Conservation (phyloP, 2,888 invertebrate genomes). For the Plebejus anna region DNA sequence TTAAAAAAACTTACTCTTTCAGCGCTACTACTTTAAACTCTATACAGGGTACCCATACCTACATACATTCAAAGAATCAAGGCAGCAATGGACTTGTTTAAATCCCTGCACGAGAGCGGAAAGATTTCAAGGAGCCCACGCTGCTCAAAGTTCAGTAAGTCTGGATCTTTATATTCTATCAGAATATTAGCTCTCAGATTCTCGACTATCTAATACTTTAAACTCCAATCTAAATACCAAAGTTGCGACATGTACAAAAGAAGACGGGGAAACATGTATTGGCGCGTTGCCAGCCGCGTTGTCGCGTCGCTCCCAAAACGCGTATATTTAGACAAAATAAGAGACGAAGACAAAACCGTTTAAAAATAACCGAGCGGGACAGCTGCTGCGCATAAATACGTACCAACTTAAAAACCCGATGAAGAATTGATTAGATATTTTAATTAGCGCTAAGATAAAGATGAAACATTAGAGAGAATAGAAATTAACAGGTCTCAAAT, state of each 20-base stretch:
- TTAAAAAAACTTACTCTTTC: no score
- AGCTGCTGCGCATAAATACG: constrained; percentile 78
- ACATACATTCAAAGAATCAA: no score
- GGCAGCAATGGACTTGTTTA: no score
- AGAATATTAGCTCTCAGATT: background rate
- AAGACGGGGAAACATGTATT: constrained; percentile 64
- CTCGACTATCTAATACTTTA: background rate
- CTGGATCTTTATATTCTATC: no score
- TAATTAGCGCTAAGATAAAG: background rate
- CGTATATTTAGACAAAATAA: constrained; percentile 81
- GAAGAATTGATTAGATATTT: constrained; percentile 40
- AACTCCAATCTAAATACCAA: constrained; percentile 22
- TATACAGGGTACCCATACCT: no score
- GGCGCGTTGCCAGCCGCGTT: constrained; percentile 65
- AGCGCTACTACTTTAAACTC: no score
- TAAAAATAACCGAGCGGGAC: constrained; percentile 76
- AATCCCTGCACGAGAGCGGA: no score
- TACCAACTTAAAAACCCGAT: constrained; percentile 56
- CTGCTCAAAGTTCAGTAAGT: no score
- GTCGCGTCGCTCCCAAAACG: constrained; percentile 79
- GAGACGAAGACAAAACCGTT: constrained; percentile 80
- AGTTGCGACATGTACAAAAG: constrained; percentile 54
- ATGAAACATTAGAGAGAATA: background rate
- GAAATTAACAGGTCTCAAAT: background rate
- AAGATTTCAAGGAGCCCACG: no score